Conservation (phyloP, 2,888 invertebrate genomes). For the Coremacera marginata region DNA sequence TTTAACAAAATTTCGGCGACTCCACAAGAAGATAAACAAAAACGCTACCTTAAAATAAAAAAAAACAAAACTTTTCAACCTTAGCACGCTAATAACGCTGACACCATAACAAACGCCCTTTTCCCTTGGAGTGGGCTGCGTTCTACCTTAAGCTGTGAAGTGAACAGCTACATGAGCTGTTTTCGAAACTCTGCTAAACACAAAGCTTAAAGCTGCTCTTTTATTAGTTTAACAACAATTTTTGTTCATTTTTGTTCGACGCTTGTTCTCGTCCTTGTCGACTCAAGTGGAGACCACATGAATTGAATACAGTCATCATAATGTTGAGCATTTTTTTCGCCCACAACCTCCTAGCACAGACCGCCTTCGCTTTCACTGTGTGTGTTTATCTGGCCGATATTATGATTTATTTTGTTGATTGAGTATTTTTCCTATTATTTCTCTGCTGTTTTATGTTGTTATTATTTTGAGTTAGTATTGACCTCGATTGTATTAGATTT, state of each 20-base stretch:
- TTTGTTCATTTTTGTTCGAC: background rate
- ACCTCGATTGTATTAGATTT: conserved; percentile 39
- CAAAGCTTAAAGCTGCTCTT: conserved; percentile 1
- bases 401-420: conserved; percentile 43
- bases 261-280: background rate
- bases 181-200: background rate
- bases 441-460: conserved; percentile 23
- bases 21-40: too few species aligned
- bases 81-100: background rate
- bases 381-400: conserved; percentile 12
- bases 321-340: background rate
- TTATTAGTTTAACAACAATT: conserved; percentile 11
- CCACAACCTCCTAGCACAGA: background rate
- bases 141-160: too few species aligned
- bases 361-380: background rate
- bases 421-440: conserved; percentile 39
- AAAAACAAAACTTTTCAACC: conserved; percentile 8
- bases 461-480: background rate
- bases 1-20: too few species aligned
- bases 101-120: too few species aligned
- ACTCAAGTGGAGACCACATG: conserved; percentile 16
- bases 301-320: conserved; percentile 10
- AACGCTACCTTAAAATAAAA: background rate
- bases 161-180: background rate
- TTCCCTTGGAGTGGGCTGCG: too few species aligned